Base-by-base conservation (phyloP, 1,140 invertebrate genomes). In the Ostrea denselamellosa region DNA sequence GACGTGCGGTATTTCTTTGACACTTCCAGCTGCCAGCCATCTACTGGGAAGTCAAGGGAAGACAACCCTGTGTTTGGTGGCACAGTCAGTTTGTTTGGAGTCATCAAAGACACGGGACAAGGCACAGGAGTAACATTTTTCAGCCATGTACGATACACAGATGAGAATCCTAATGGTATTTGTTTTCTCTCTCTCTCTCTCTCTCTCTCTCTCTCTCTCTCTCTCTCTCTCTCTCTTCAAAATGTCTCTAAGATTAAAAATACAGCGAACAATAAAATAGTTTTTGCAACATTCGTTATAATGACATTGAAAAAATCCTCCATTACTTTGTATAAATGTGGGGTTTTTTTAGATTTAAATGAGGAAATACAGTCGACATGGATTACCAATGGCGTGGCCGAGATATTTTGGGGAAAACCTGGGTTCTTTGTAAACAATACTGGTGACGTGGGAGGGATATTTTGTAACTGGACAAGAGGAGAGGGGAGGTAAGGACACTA, bases 351-450 rank as follows among this genome's bases (percentile, higher is more conserved):
- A 62, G 58, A 62, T 62, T 62, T 62, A 62, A 62, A 17, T 7
- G 58, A 12, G 14, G 58, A 62, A 62, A 62, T 62, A 17, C 58
- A 62, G n/a, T 19, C 58, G n/a, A 62, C 14, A 0, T 62, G n/a
- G 14, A 7, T 62, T 14, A 62, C n/a, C 14, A 62, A 62, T n/a
- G 58, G 14, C n/a, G n/a, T n/a, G 14, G 58, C 58, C n/a, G n/a
- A 19, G 4, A n/a, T 62, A 14, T 62, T 62, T 17, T 62, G 58
- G 58, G 58, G n/a, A 62, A 62, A 17, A 62, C 9, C 58, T n/a
- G 58, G 58, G 7, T 62, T 62, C 58, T 62, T 62, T 62, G 58
- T 62, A 62, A 62, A 62, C n/a, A 62, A 62, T n/a, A 62, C 58
- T 17, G 58, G 14, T 5, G n/a, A 17, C 58, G 17, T n/a, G 7